A percentile compares a stretch with the other conserved stretches of the same genome.
These are phyloP conservation scores for Manduca sexta DNA, from an alignment of 1,140 invertebrate species.

Conservation along the genomic window DNA sequence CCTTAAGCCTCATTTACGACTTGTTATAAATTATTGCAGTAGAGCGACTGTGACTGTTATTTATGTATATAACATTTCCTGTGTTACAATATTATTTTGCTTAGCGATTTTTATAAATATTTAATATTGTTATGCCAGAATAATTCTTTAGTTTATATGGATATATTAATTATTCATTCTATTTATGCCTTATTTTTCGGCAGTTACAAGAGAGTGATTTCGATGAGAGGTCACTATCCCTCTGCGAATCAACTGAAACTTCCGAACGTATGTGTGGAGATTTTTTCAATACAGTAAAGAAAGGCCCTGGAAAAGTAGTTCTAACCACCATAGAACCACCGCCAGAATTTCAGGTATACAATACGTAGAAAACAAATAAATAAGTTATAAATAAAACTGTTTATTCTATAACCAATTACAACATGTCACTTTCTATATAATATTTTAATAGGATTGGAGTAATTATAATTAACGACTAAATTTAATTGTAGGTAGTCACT, in stretches of 20 bases:
- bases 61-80: not conserved
- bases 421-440: too few species aligned
- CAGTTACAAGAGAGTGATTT: slow-evolving; percentile 72
- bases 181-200: slow-evolving; percentile 13
- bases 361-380: too few species aligned
- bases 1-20: not conserved
- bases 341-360: slow-evolving; percentile 82
- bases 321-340: slow-evolving; percentile 83
- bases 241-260: slow-evolving; percentile 63
- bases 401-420: too few species aligned
- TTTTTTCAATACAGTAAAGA: slow-evolving; percentile 87
- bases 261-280: slow-evolving; percentile 80
- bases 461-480: too few species aligned
- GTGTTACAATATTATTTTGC: not conserved
- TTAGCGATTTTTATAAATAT: too few species aligned
- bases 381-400: too few species aligned
- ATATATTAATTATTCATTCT: not conserved
- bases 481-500: too few species aligned
- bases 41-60: not conserved
- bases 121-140: too few species aligned
- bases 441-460: too few species aligned
- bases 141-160: too few species aligned
- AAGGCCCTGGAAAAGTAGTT: slow-evolving; percentile 76
- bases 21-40: not conserved
- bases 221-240: slow-evolving; percentile 67